Base-by-base conservation (phyloP, 2,113 vertebrate species). In the Struthio camelus region DNA sequence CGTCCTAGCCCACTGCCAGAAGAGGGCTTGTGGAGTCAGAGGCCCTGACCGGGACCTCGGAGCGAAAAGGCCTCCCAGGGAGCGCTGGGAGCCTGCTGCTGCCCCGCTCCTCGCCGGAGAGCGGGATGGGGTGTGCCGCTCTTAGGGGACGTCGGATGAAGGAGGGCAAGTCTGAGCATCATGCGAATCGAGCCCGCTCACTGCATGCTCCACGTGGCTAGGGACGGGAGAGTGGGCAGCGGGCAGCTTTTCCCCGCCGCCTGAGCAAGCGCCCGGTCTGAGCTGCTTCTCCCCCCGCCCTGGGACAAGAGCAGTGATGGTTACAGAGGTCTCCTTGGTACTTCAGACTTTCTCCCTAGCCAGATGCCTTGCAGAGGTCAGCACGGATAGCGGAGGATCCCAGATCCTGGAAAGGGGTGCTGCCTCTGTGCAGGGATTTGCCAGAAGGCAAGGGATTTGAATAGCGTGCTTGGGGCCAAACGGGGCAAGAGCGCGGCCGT, bases 11-110 rank as follows among this genome's bases (percentile, higher is more conserved):
- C 80, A 53, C 80, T 85, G 54, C 78, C 91, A 91, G 79, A 80
- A 90, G 87, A 88, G 87, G 80, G 25, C 73, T 93, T 88, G 38
- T 44, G 54, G 84, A 58, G 77, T 80, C 42, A 64, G 69, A 56
- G 80, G 38, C 59, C 91, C 70, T 91, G 92, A 85, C 77, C 46
- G 86, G 91, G 72, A 87, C 54, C 34, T 65, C 83, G 54, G 30
- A 34, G 42, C 56, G 36, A 46, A 58, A 44, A 58, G 38, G 36
- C 58, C 25, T 22, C 42, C 44, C 19, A 77, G 28, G 54, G 54
- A 12, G 28, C 14, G 54, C 25, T 0, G 40, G 22, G 27, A 66
- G 34, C 65, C 69, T 6, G 20, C n/a, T 85, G 66, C 53, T 50
- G 54, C 53, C 40, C 19, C 11, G 36, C 53, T 54, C 70, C 51